Base-by-base conservation (phyloP, 2,113 vertebrate genomes). In the Planiliza haematocheilus region DNA sequence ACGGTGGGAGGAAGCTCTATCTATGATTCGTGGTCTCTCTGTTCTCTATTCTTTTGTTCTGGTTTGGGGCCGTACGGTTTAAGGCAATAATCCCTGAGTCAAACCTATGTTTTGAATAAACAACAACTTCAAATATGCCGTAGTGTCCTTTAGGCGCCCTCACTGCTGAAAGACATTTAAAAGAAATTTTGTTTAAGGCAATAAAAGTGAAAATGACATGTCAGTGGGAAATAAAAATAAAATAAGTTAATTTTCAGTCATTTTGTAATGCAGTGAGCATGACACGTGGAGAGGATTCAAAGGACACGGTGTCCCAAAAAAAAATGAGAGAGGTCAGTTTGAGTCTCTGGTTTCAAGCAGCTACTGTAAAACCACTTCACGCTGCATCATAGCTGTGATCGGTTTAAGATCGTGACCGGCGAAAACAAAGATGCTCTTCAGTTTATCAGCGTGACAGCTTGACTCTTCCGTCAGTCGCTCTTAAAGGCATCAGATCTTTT, bases 371-470 rank as follows among this genome's bases (percentile, higher is more conserved):
- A 30, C 24, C 24, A 30, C 3, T 5, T 16, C 42, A 5, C 14
- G 17, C 21, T 36, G 20, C 41, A 38, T 7, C 14, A 7, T 39
- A n/a, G 24, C 74, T 50, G 30, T 10, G 55, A 69, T 30, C 24
- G 3, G 2, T 30, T 30, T 30, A 30, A 30, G 24, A 30, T 30
- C 24, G 2, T 5, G 69, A 52, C 34, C 51, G 59, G 62, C 68
- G 14, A 30, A 70, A 70, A 68, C 16, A 18, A 46, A 2, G 16
- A 10, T 10, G 12, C 36, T 79, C 70, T 41, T 46, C 38, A 0
- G 20, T 58, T 67, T 34, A 51, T 62, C 48, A 17, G 37, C 58
- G 36, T 56, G 74, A 68, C 50, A 69, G 58, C 39, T 55, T 34
- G 10, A 13, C 24, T 70, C 49, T 51, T 18, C 45, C 17, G 24